These are phyloP conservation scores for Ciconia nigra DNA, from an alignment of 2,797 vertebrate species.

Conservation along the genomic window DNA sequence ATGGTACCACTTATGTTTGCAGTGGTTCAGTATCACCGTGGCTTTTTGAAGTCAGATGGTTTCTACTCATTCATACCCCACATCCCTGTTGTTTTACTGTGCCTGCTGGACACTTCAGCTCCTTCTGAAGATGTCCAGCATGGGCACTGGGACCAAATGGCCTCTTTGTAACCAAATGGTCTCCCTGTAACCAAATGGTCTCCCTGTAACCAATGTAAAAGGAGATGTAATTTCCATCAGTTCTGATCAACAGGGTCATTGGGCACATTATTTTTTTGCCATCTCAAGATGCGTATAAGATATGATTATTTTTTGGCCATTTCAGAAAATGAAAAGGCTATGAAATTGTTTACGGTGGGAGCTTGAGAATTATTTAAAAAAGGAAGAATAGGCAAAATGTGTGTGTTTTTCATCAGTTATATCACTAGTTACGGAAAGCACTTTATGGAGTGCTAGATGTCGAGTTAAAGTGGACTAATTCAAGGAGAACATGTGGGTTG, in stretches of 20 bases:
- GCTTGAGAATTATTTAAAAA: background rate
- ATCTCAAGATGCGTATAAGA: background rate
- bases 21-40: accelerated
- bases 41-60: background rate
- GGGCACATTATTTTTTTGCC: background rate
- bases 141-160: accelerated
- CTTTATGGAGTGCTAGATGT: background rate
- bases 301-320: background rate
- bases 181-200: background rate
- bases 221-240: background rate
- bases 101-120: background rate
- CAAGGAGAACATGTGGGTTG: background rate
- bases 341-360: background rate
- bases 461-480: background rate
- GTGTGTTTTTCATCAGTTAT: background rate
- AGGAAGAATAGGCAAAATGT: background rate
- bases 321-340: background rate
- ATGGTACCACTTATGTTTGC: background rate
- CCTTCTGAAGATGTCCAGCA: background rate
- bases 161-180: background rate
- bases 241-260: background rate
- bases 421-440: accelerated
- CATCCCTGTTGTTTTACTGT: background rate
- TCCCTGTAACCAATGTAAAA: accelerated
- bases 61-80: background rate